Base-by-base conservation (phyloP, 2,888 invertebrate species). In the Fragum fragum region DNA sequence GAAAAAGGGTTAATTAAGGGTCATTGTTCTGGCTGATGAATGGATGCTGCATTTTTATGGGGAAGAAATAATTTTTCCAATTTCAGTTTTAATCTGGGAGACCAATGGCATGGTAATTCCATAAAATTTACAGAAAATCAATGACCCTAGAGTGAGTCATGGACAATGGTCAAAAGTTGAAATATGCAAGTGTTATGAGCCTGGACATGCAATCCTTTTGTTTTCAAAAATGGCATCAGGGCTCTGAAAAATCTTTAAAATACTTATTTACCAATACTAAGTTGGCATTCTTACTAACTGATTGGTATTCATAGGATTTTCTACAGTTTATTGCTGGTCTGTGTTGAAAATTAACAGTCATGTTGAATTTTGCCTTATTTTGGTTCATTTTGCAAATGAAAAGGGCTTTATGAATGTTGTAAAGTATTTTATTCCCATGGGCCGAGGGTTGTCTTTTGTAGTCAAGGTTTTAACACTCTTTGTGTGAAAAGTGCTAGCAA, bases 401-500 rank as follows among this genome's bases (percentile, higher is more conserved):
- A 36, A 36, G 32, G 32, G 32, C 32, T 36, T 36, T 53, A 7
- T 1, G 1, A 53, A 23, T 7, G n/a, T 53, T 53, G 52, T 52
- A n/a, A 52, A 52, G 21, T 36, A 5, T n/a, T 21, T 52, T 23
- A 59, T 18, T 63, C 63, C 36, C 63, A 32, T 63, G 63, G 29
- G 63, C 9, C 18, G 32, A 36, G n/a, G 36, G 32, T n/a, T 32
- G 36, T 32, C 36, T 63, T 63, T 63, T 63, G 63, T 32, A 36
- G 28, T 63, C n/a, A n/a, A 5, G 9, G 23, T 1, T 32, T 32
- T 32, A 36, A 32, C 63, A 32, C 63, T 36, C 63, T 32, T 36
- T 63, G 63, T 63, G 63, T 63, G 63, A 63, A 63, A 63, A 32
- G 78, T 72, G 76, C 55, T 63, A 61, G 68, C 75, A 82, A 84